phyloP scores from a whole-genome alignment of 1,140 invertebrate genomes.

The Oscheius sp. region DNA sequence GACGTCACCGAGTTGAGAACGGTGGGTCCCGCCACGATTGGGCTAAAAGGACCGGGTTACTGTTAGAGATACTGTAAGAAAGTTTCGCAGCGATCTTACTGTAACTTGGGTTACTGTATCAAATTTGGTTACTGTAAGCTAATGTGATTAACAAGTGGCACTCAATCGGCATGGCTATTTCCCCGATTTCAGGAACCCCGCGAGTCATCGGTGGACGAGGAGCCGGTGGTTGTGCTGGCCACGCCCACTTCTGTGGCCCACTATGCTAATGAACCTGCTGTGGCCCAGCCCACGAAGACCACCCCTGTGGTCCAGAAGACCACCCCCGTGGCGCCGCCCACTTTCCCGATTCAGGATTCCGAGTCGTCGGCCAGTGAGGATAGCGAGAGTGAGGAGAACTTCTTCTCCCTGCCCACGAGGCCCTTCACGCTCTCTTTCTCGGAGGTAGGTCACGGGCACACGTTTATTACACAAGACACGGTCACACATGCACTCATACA shows the following conservation, averaged over 20 bases:
- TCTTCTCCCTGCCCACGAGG: background rate
- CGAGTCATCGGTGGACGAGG: background rate
- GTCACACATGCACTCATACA: background rate
- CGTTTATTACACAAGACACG: background rate
- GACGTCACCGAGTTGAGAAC: conserved; percentile 19
- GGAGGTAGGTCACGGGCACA: background rate
- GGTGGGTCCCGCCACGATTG: background rate
- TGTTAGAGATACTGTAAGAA: too few species aligned
- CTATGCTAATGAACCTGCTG: too few species aligned
- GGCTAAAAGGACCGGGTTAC: too few species aligned
- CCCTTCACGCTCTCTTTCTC: background rate
- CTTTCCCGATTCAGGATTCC: background rate
- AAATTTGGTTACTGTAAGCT: background rate
- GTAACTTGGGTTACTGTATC: background rate
- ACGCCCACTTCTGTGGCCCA: too few species aligned
- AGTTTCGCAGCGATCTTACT: too few species aligned
- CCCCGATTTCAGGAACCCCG: background rate
- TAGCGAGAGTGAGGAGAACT: background rate
- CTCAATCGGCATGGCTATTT: background rate
- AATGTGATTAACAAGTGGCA: background rate
- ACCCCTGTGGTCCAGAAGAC: too few species aligned
- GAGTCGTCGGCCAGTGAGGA: background rate
- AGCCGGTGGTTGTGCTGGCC: background rate
- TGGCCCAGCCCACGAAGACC: too few species aligned
- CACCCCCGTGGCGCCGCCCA: background rate